Conservation (phyloP, 2,797 vertebrate species). For the Synaphobranchus kaupii region DNA sequence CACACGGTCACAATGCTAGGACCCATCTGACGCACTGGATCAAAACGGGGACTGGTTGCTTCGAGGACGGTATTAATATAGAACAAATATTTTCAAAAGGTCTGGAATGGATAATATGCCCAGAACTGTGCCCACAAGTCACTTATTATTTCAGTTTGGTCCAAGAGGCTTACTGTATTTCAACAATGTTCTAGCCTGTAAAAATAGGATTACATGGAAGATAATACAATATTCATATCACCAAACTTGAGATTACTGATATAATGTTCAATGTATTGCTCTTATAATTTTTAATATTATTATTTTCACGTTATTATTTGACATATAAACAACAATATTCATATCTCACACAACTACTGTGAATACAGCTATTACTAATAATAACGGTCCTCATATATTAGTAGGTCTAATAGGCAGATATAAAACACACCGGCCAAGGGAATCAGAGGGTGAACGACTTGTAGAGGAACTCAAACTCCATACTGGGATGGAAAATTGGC, state of each 20-base stretch:
- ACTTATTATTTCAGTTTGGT: neutral
- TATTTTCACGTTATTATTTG: neutral
- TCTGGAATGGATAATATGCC: neutral
- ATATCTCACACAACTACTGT: neutral
- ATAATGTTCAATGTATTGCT: neutral
- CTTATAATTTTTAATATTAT: neutral
- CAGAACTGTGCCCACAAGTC: neutral
- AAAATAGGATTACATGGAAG: conserved; percentile 37
- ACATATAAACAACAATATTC: neutral
- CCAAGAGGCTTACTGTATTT: conserved; percentile 2
- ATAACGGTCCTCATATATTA: neutral
- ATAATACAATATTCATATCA: conserved; percentile 35
- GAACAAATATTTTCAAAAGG: neutral
- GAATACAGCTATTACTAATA: neutral
- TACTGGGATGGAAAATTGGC: conserved; percentile 58
- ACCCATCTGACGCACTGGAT: neutral
- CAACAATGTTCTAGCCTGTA: conserved; percentile 12
- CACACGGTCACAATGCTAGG: neutral
- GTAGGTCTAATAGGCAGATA: neutral
- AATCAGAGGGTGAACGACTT: neutral
- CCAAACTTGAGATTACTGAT: conserved; percentile 27
- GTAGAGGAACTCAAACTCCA: conserved; percentile 45
- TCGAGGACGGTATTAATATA: neutral
- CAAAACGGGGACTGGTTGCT: neutral
- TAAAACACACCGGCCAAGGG: neutral